Evolutionary conservation across 2,888 invertebrate genomes (phyloP), one percentile per base, ranked within the genome.

Genomic region (Amaurobius ferox): DNA sequence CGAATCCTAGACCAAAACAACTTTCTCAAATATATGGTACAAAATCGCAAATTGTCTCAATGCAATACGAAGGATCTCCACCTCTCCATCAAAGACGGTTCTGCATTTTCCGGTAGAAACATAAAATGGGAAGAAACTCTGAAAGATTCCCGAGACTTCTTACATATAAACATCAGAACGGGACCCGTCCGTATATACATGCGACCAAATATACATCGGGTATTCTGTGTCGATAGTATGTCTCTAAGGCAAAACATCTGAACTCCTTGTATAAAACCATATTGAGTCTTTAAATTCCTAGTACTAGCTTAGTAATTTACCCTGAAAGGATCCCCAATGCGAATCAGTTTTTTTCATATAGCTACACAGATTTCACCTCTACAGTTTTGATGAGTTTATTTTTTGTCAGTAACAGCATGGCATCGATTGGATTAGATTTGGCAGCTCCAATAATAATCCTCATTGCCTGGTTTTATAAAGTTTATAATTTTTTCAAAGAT

Each of bases 131-230:
- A 32, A 55, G 5, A 48, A 16, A 0, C 7, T 19, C 3, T 1
- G 19, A 6, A 30, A 44, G 29, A 44, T 23, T 11, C 71, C 19
- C n/a, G 32, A 23, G 0, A 29, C 55, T n/a, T 29, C 48, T n/a
- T 28, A 29, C 29, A 48, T 30, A 1, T 48, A 30, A n/a, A 48
- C 26, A 7, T 44, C 5, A 48, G 30, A 28, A n/a, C 29, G 30
- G 29, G 71, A 30, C 2, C 48, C 28, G 23, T 71, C 29, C 48
- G n/a, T 71, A 7, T 39, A 71, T 7, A 48, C 19, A 48, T 71
- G 71, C 19, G 48, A 19, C 44, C 70, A 28, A n/a, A 6, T 9
- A 0, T 9, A 26, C 13, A 16, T 40, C 1, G 29, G 44, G 26
- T 40, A 70, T 1, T 9, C 26, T 0, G 1, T 23, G 1, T 35